Base-by-base conservation (phyloP, 2,797 vertebrate species). In the Enteromius trimaculatus region DNA sequence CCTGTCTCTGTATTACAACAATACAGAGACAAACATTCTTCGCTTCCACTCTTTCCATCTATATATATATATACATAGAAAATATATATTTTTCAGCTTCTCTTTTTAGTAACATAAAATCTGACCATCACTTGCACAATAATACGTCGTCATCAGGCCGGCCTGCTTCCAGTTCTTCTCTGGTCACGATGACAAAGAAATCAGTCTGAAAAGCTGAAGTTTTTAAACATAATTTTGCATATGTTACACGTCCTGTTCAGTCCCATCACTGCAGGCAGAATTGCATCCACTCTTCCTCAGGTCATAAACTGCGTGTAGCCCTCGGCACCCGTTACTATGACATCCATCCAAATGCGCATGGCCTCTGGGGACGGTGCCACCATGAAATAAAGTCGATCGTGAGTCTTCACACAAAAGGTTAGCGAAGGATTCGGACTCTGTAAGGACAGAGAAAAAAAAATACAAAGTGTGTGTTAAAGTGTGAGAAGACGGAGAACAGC, bases 301-400 rank as follows among this genome's bases (percentile, higher is more conserved):
- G 95, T 99, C 96, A 98, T 95, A 92, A 98, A 99, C 93, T 98
- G 97, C 0, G 97, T 99, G 90, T 98, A 98, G 21, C 97, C 98
- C 92, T 99, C 98, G 0, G 98, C 97, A 0, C 97, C 98, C 0
- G 98, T 99, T 89, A 99, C 97, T 21, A 99, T 97, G 88, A 97
- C 97, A 0, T 99, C 98, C 98, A 99, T 99, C 98, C 98, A 99
- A 91, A 99, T 98, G 86, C 98, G 94, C 97, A 99, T 98, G 92
- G 98, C 97, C 91, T 99, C 98, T 0, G 97, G 95, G 0, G 97
- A 97, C 0, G 97, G 98, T 0, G 98, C 98, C 91, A 99, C 98
- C 96, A 99, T 95, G 93, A 96, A 99, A 94, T 98, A 99, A 3
- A 99, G 95, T 17, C 98, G 96, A 92, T 99, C 97, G 0, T 98